phyloP scores from a whole-genome alignment of 2,797 vertebrate genomes.

The Gephyroberyx darwinii region DNA sequence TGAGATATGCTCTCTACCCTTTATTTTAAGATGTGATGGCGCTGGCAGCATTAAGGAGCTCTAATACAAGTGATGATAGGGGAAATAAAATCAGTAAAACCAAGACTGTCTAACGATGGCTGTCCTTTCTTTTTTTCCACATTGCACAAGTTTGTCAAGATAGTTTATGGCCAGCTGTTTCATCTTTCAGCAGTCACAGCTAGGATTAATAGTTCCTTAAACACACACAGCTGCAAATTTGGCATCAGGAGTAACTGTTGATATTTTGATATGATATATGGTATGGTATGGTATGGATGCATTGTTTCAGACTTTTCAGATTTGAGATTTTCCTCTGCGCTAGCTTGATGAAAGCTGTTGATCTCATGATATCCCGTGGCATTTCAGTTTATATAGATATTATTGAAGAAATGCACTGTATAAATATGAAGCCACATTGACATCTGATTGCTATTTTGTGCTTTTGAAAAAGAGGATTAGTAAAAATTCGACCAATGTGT shows the following conservation, averaged over 20 bases:
- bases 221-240: constrained; percentile 72
- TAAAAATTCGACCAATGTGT: constrained; percentile 46
- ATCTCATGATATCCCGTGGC: constrained; percentile 13
- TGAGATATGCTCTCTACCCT: constrained; percentile 69
- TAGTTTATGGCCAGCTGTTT: constrained; percentile 77
- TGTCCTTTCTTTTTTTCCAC: constrained; percentile 43
- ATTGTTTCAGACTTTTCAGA: constrained; percentile 56
- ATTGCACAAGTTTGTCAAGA: constrained; percentile 65
- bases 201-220: constrained; percentile 76
- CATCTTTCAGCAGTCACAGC: constrained; percentile 74
- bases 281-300: constrained; percentile 22
- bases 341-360: constrained; percentile 50
- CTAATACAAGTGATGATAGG: constrained; percentile 63
- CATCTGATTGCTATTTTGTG: constrained; percentile 47
- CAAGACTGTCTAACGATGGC: constrained; percentile 49
- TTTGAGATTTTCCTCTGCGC: constrained; percentile 42
- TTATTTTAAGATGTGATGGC: constrained; percentile 57
- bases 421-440: constrained; percentile 35
- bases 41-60: constrained; percentile 63
- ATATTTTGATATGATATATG: constrained; percentile 69
- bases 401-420: constrained; percentile 38
- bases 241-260: constrained; percentile 66
- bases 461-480: constrained; percentile 32
- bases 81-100: constrained; percentile 68
- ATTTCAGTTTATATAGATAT: constrained; percentile 43